A percentile compares a stretch with the other conserved stretches of the same genome.
Conservation (phyloP, 2,888 invertebrate species). For the Lottia gigantea region DNA sequence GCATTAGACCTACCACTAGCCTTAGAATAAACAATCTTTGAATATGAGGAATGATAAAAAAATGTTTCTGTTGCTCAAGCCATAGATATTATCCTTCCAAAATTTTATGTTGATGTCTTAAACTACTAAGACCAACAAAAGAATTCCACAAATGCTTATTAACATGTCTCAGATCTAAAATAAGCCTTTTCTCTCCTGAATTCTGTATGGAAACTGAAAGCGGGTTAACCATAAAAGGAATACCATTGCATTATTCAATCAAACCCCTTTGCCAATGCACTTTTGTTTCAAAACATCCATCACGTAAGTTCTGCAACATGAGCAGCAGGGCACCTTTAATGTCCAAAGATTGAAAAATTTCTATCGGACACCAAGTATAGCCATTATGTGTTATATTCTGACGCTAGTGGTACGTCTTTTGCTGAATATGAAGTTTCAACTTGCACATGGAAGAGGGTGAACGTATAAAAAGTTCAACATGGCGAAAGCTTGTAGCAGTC, state of each 20-base stretch:
- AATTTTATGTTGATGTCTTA: slow-evolving; percentile 21
- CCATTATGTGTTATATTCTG: no score
- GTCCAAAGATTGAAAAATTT: no score
- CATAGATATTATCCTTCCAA: neutral
- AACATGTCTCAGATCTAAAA: slow-evolving; percentile 12
- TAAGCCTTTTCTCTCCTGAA: slow-evolving; percentile 12
- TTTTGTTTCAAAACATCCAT: no score
- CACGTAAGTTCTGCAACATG: no score
- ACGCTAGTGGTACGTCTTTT: no score
- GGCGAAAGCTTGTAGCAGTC: no score
- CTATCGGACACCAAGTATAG: no score
- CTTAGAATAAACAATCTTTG: no score
- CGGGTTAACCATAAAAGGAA: neutral
- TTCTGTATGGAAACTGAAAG: slow-evolving; percentile 7
- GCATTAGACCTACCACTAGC: slow-evolving; percentile 3
- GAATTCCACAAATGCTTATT: slow-evolving; percentile 19
- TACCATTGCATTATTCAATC: neutral
- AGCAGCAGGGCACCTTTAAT: no score
- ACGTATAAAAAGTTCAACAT: no score
- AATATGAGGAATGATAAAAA: slow-evolving; percentile 11
- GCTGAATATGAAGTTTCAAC: no score
- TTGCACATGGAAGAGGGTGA: no score
- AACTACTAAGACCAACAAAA: slow-evolving; percentile 14
- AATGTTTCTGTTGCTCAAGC: slow-evolving; percentile 20
- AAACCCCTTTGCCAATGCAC: neutral